Conservation (phyloP, 2,888 invertebrate species). For the Drosophila testacea region DNA sequence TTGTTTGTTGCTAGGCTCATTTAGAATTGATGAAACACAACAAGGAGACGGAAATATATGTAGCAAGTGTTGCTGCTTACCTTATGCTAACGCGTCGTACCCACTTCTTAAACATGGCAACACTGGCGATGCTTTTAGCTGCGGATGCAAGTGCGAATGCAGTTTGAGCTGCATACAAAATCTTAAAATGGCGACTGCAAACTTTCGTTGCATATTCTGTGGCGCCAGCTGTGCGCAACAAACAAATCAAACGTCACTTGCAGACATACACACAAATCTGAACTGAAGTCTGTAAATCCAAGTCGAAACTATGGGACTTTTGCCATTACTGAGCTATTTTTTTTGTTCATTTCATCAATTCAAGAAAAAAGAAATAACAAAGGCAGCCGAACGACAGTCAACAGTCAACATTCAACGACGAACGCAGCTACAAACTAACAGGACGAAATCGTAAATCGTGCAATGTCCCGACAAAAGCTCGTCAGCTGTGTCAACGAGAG, state of each 20-base stretch:
- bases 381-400: slow-evolving; percentile 33
- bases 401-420: slow-evolving; percentile 56
- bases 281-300: slow-evolving; percentile 25
- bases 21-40: slow-evolving; percentile 41
- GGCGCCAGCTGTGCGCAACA: slow-evolving; percentile 45
- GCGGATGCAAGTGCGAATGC: slow-evolving; percentile 15
- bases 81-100: slow-evolving; percentile 85
- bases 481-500: slow-evolving; percentile 53
- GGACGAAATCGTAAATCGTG: slow-evolving; percentile 48
- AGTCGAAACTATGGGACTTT: slow-evolving; percentile 23
- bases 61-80: slow-evolving; percentile 72
- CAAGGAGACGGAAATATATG: neutral
- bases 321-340: slow-evolving; percentile 28
- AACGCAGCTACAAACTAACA: slow-evolving; percentile 66
- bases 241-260: slow-evolving; percentile 31
- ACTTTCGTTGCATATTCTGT: slow-evolving; percentile 49
- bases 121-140: slow-evolving; percentile 41
- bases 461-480: slow-evolving; percentile 34
- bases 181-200: slow-evolving; percentile 35
- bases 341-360: neutral
- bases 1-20: slow-evolving; percentile 36
- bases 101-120: slow-evolving; percentile 84
- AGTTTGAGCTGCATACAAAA: slow-evolving; percentile 33
- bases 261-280: neutral
- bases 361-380: slow-evolving; percentile 12